Percentiles rank a stretch among this genome's conserved stretches.
These are phyloP conservation scores for Ia io DNA, from an alignment of 2,113 vertebrate species.

Conservation along the genomic window DNA sequence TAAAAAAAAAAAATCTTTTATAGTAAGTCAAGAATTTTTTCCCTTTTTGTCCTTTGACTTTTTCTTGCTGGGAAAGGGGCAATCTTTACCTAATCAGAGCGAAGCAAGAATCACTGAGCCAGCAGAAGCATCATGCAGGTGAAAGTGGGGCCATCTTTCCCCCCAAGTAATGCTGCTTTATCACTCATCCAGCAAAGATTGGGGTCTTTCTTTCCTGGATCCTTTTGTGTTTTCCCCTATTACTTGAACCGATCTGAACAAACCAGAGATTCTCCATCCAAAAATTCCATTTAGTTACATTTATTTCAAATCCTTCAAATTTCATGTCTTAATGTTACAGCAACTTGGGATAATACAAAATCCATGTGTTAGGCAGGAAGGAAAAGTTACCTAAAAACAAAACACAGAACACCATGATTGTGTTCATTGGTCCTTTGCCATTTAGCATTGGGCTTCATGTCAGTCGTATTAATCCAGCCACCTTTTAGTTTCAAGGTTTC, in stretches of 20 bases:
- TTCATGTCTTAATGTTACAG: conserved; percentile 74
- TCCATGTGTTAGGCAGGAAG: conserved; percentile 68
- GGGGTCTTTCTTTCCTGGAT: conserved; percentile 84
- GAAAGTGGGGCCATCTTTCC: conserved; percentile 88
- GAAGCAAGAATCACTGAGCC: conserved; percentile 83
- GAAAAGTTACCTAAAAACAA: conserved; percentile 71
- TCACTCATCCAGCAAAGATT: conserved; percentile 86
- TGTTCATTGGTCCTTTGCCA: conserved; percentile 56
- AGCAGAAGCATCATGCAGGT: conserved; percentile 81
- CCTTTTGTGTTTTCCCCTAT: conserved; percentile 86
- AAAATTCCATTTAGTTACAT: conserved; percentile 83
- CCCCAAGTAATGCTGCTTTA: conserved; percentile 85
- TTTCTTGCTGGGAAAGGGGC: conserved; percentile 84
- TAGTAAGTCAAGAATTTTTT: conserved; percentile 82
- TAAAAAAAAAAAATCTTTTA: conserved; percentile 88
- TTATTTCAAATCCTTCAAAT: conserved; percentile 85
- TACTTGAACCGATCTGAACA: conserved; percentile 87
- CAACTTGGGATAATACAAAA: conserved; percentile 78
- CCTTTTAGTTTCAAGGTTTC: conserved; percentile 30
- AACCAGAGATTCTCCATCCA: conserved; percentile 81
- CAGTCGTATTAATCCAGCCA: background rate
- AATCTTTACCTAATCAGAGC: conserved; percentile 88
- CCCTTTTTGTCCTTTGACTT: conserved; percentile 87
- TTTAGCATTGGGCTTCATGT: conserved; percentile 29
- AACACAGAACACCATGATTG: conserved; percentile 63